phyloP scores from a whole-genome alignment of 1,140 invertebrate species.

The Thereuonema tuberculata region DNA sequence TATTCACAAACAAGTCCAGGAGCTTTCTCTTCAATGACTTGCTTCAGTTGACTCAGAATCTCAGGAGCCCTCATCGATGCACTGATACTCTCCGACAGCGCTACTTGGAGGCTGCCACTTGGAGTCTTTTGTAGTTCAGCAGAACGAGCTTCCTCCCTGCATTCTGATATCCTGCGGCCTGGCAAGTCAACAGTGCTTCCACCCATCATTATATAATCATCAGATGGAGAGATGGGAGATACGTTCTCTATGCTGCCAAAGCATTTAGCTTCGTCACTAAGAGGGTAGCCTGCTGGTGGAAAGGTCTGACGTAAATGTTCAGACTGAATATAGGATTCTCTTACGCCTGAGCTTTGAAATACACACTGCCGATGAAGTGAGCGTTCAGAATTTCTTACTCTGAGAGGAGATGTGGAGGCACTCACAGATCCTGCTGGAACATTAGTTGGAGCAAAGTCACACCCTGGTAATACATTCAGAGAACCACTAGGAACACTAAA shows the following conservation, averaged over 20 bases:
- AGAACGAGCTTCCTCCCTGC: conserved; percentile 13
- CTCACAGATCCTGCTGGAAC: background rate
- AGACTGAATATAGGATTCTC: conserved; percentile 18
- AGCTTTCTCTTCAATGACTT: conserved; percentile 60
- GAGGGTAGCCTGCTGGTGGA: conserved; percentile 17
- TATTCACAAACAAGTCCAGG: conserved; percentile 38
- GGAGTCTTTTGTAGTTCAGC: conserved; percentile 31
- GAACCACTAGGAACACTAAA: background rate
- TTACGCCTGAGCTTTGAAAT: conserved; percentile 12
- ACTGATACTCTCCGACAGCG: conserved; percentile 55
- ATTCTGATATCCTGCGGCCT: background rate
- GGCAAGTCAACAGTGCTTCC: background rate
- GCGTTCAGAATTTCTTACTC: background rate
- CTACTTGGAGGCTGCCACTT: conserved; percentile 44
- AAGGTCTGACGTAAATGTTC: conserved; percentile 20
- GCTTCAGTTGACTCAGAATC: conserved; percentile 65
- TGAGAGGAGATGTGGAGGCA: background rate
- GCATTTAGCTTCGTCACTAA: background rate
- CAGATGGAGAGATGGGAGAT: background rate
- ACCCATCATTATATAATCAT: conserved; percentile 2
- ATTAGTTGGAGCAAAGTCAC: background rate
- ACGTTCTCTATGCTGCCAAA: background rate
- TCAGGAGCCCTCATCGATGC: conserved; percentile 58
- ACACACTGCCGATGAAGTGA: background rate
- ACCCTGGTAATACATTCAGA: background rate